Evolutionary conservation across 2,888 invertebrate species (phyloP).

Genomic region (Ophion costatus): DNA sequence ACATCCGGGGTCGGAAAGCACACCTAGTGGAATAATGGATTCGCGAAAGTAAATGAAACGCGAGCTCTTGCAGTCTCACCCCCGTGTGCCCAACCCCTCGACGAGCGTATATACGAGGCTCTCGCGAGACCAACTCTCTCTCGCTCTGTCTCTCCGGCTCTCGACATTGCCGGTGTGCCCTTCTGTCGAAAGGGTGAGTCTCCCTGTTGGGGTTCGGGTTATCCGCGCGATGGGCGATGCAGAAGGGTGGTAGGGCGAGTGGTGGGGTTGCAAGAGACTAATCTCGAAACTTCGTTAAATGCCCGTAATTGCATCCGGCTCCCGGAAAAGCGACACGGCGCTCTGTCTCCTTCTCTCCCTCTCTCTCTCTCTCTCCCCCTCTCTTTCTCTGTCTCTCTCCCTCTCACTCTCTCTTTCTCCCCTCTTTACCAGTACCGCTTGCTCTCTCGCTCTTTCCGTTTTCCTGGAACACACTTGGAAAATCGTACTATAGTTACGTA

Average conservation of each 20-base stretch:
- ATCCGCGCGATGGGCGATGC: constrained; percentile 35
- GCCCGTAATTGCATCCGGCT: constrained; percentile 79
- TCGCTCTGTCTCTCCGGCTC: constrained; percentile 20
- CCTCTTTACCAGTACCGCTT: background rate
- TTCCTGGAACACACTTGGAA: constrained; percentile 27
- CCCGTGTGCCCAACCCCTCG: background rate
- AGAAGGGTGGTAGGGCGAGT: constrained; percentile 16
- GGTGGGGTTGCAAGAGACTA: constrained; percentile 72
- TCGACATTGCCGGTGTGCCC: constrained; percentile 32
- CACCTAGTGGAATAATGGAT: constrained; percentile 78
- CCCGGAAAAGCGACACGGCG: constrained; percentile 64
- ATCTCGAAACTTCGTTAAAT: constrained; percentile 82
- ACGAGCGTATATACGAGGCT: constrained; percentile 3
- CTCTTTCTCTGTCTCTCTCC: constrained; percentile 27
- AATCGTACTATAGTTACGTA: constrained; percentile 30
- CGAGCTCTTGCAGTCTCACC: constrained; percentile 70
- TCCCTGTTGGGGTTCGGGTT: constrained; percentile 18
- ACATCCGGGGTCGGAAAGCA: constrained; percentile 63
- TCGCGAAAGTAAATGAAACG: constrained; percentile 80
- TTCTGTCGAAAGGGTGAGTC: constrained; percentile 16
- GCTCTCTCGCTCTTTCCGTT: background rate
- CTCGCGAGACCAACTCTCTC: constrained; percentile 43
- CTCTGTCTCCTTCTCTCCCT: constrained; percentile 32
- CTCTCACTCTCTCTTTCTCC: constrained; percentile 7
- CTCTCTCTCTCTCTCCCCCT: constrained; percentile 33